These are phyloP conservation scores for Sylvicola cinctus DNA, from an alignment of 2,888 invertebrate species.

Conservation along the genomic window DNA sequence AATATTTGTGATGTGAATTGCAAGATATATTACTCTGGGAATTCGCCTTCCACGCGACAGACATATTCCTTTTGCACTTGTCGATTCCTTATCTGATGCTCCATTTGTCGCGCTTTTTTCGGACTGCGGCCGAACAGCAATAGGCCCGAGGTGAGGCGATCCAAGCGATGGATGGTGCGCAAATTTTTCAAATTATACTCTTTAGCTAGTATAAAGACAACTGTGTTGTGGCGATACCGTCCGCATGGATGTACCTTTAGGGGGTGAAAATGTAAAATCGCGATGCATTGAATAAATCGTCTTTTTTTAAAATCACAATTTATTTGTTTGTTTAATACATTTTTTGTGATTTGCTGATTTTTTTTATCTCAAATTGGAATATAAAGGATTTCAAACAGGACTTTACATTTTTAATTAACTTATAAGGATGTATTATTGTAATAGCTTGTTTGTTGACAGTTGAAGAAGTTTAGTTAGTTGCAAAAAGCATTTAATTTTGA, in stretches of 20 bases:
- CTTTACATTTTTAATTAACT: no score
- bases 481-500: no score
- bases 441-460: no score
- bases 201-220: constrained; percentile 89
- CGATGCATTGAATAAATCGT: no score
- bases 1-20: neutral
- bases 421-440: no score
- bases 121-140: constrained; percentile 84
- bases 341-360: no score
- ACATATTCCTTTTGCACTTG: constrained; percentile 90
- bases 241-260: constrained; percentile 99
- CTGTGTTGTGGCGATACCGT: constrained; percentile 90
- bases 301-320: no score
- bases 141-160: constrained; percentile 84
- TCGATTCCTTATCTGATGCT: constrained; percentile 80
- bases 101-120: constrained; percentile 85
- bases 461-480: no score
- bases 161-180: constrained; percentile 85
- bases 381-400: no score
- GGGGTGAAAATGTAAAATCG: constrained; percentile 15
- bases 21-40: constrained; percentile 56
- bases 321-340: no score
- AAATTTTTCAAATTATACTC: constrained; percentile 87
- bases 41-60: constrained; percentile 83
- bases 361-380: no score